Evolutionary conservation across 2,797 vertebrate genomes (phyloP).

Genomic region (Picus viridis): DNA sequence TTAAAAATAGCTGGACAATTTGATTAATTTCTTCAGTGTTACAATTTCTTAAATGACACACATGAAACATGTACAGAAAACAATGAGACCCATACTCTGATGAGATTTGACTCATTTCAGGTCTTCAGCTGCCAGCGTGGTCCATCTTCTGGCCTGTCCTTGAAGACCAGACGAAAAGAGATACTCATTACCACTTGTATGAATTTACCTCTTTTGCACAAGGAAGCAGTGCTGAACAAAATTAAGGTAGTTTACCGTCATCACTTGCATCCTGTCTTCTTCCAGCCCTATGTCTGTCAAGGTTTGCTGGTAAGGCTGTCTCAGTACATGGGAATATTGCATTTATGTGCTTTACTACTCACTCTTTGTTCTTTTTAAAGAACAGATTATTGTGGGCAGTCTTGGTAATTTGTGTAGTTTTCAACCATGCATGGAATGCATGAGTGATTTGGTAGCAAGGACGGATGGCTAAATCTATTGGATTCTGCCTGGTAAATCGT

Average conservation of each 20-base stretch:
- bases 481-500: background rate
- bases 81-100: background rate
- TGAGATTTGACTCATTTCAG: background rate
- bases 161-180: background rate
- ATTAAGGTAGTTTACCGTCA: accelerated
- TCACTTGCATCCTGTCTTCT: accelerated
- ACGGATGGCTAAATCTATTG: background rate
- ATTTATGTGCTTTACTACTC: background rate
- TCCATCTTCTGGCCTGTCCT: background rate
- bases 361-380: background rate
- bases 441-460: background rate
- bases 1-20: background rate
- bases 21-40: background rate
- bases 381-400: background rate
- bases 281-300: background rate
- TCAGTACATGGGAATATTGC: background rate
- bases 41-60: background rate
- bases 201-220: background rate
- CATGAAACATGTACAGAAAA: background rate
- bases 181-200: accelerated
- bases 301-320: background rate
- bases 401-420: background rate
- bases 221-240: background rate
- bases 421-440: background rate
- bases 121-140: background rate